phyloP scores from a whole-genome alignment of 1,140 invertebrate species.

The Helicoverpa zea region DNA sequence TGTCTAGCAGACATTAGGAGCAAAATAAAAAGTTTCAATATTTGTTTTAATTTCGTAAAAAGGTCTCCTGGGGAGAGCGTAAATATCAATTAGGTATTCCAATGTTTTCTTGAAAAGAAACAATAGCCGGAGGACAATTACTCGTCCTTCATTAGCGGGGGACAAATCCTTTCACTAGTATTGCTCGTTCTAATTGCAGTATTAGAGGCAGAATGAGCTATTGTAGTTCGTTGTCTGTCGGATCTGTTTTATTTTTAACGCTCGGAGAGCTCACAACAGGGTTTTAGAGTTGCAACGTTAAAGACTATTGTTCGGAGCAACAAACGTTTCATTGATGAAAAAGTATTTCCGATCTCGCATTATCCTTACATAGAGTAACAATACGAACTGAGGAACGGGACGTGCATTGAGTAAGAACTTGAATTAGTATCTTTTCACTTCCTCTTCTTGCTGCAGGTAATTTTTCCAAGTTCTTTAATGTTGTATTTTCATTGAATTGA shows the following conservation, averaged over 20 bases:
- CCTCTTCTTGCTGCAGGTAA: slow-evolving; percentile 18
- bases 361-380: slow-evolving; percentile 39
- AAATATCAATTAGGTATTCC: slow-evolving; percentile 60
- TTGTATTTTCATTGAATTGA: slow-evolving; percentile 8
- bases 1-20: slow-evolving; percentile 39
- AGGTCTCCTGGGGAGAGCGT: slow-evolving; percentile 47
- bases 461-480: slow-evolving; percentile 3
- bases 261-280: slow-evolving; percentile 63
- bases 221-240: slow-evolving; percentile 70
- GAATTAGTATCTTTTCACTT: slow-evolving; percentile 41
- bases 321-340: slow-evolving; percentile 55
- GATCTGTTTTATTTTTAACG: slow-evolving; percentile 77
- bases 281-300: slow-evolving; percentile 63
- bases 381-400: slow-evolving; percentile 19
- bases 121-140: slow-evolving; percentile 58
- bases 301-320: slow-evolving; percentile 59
- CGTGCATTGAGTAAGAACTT: slow-evolving; percentile 29
- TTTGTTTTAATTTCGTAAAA: slow-evolving; percentile 56
- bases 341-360: slow-evolving; percentile 45
- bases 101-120: slow-evolving; percentile 58
- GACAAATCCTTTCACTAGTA: slow-evolving; percentile 81
- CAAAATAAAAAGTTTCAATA: slow-evolving; percentile 47
- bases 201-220: slow-evolving; percentile 78
- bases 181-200: slow-evolving; percentile 79
- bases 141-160: slow-evolving; percentile 64